Conservation (phyloP, 2,888 invertebrate species). For the Anorthoa munda region DNA sequence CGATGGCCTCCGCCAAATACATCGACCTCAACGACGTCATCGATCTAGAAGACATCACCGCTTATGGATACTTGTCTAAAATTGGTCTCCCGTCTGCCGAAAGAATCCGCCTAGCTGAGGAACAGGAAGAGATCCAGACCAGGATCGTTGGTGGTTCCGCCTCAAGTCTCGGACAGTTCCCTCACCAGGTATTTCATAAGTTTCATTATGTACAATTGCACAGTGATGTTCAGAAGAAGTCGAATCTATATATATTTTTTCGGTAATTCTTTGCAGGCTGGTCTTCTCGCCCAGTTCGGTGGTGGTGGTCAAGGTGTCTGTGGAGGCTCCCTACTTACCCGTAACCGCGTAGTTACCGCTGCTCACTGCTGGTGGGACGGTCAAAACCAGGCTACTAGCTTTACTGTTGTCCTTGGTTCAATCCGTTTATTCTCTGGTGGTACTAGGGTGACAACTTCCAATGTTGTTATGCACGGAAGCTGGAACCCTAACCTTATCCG, state of each 20-base stretch:
- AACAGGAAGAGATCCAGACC: conserved; percentile 27
- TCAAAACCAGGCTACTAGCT: background rate
- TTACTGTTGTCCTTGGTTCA: conserved; percentile 78
- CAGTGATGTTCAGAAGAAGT: background rate
- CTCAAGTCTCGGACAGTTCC: conserved; percentile 61
- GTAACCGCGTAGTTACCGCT: conserved; percentile 70
- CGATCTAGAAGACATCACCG: conserved; percentile 43
- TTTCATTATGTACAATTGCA: background rate
- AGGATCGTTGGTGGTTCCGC: conserved; percentile 67
- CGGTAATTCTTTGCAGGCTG: conserved; percentile 44
- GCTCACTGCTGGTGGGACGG: too few relatives aligned
- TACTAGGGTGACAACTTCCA: conserved; percentile 67
- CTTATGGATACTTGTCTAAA: conserved; percentile 63
- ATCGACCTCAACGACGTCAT: conserved; percentile 20
- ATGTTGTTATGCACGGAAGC: conserved; percentile 54
- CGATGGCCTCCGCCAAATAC: too few relatives aligned
- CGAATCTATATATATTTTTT: too few relatives aligned
- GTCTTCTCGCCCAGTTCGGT: conserved; percentile 46
- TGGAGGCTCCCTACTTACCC: conserved; percentile 74
- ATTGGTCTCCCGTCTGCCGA: conserved; percentile 64
- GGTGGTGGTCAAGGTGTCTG: conserved; percentile 72
- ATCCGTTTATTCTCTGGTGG: conserved; percentile 74
- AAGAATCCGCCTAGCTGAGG: conserved; percentile 55
- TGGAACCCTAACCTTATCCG: conserved; percentile 73
- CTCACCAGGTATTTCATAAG: conserved; percentile 64